Percentiles rank a stretch among this genome's conserved stretches.
These are phyloP conservation scores for Automeris io DNA, from an alignment of 2,888 invertebrate species.

Conservation along the genomic window DNA sequence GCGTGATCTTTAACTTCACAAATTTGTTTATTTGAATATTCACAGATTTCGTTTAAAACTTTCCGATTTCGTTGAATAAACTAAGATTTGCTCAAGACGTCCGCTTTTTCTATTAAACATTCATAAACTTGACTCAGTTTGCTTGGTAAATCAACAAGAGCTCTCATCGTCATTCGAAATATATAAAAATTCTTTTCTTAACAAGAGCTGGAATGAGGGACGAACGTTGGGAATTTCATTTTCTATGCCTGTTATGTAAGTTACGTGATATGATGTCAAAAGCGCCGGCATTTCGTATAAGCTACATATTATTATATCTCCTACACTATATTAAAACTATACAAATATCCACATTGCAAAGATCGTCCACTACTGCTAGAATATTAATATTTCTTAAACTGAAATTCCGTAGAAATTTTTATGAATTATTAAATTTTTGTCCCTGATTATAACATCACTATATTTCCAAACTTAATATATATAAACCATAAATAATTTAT, in stretches of 20 bases:
- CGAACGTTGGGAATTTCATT: neutral
- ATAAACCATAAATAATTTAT: too few species aligned
- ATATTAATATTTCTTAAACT: too few species aligned
- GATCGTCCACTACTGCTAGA: too few species aligned
- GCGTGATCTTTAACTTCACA: too few species aligned
- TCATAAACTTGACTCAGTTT: neutral
- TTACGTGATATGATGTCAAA: neutral
- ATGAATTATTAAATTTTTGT: too few species aligned
- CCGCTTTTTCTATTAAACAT: neutral
- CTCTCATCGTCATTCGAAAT: neutral
- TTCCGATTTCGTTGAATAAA: neutral
- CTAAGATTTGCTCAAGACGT: neutral
- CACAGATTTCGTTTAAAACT: neutral
- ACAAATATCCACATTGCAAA: too few species aligned
- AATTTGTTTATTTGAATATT: neutral
- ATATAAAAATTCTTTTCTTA: neutral
- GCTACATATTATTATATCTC: too few species aligned
- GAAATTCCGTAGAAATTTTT: too few species aligned
- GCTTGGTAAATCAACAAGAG: neutral
- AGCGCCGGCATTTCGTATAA: neutral
- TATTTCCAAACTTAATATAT: too few species aligned
- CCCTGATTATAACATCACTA: too few species aligned
- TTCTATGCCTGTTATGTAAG: neutral
- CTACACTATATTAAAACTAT: too few species aligned
- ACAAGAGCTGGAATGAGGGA: neutral